These are phyloP conservation scores for Xiphophorus maculatus DNA, from an alignment of 2,113 vertebrate genomes.

Conservation along the genomic window DNA sequence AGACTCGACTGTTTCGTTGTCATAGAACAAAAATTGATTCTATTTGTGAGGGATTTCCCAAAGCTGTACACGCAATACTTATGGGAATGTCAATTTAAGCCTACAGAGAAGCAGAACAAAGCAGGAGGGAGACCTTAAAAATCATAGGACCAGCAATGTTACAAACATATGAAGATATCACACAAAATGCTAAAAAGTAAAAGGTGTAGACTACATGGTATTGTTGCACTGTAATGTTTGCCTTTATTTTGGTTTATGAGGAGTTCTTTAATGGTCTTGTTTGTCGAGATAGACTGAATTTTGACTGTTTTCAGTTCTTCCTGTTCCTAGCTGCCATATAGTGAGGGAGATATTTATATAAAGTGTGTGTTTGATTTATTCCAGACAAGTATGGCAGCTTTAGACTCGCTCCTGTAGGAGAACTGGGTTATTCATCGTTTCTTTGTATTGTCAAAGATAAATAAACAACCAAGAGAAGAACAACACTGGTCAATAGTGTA, in stretches of 20 bases:
- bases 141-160: neutral
- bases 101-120: slow-evolving; percentile 14
- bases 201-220: neutral
- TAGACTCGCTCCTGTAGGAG: neutral
- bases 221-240: neutral
- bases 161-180: neutral
- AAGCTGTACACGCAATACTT: slow-evolving; percentile 24
- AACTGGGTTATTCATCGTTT: neutral
- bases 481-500: neutral
- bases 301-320: neutral
- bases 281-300: neutral
- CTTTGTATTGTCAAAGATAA: neutral
- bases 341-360: neutral
- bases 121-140: neutral
- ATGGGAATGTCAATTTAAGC: slow-evolving; percentile 20
- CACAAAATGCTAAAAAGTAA: neutral
- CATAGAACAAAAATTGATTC: slow-evolving; percentile 41
- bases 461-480: slow-evolving; percentile 4
- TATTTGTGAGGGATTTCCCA: slow-evolving; percentile 55
- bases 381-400: neutral
- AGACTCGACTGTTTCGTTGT: slow-evolving; percentile 37
- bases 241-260: neutral
- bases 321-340: neutral
- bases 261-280: neutral
- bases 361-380: neutral